These are phyloP conservation scores for Seriola quinqueradiata DNA, from an alignment of 2,113 vertebrate genomes.

Conservation along the genomic window DNA sequence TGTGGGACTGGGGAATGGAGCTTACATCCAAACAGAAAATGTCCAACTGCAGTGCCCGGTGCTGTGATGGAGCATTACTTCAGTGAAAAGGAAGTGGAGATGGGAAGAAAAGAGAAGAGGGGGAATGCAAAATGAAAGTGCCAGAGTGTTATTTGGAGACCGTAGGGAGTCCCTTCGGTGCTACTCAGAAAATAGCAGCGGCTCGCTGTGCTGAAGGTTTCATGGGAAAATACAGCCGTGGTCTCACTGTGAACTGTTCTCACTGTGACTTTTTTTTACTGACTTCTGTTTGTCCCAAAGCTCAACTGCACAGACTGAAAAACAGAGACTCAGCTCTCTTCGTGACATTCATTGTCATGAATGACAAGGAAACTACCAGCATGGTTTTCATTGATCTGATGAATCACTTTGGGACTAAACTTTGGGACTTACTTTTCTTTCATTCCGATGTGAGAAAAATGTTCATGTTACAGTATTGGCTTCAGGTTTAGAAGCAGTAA, in stretches of 20 bases:
- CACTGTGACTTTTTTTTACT: not conserved
- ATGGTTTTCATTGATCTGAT: not conserved
- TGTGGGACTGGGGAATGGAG: slow-evolving; percentile 9
- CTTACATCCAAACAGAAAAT: slow-evolving; percentile 34
- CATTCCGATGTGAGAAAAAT: not conserved
- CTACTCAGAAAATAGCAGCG: slow-evolving; percentile 38
- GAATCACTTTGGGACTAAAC: not conserved
- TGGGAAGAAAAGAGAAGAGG: not conserved
- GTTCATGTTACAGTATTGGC: not conserved
- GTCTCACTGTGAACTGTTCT: slow-evolving; percentile 10
- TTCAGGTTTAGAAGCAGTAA: not conserved
- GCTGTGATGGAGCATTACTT: not conserved
- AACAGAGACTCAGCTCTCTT: not conserved
- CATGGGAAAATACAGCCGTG: slow-evolving; percentile 67
- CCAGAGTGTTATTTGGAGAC: slow-evolving; percentile 53
- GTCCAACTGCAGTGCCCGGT: slow-evolving; percentile 6
- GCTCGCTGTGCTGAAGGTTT: slow-evolving; percentile 26
- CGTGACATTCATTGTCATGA: not conserved
- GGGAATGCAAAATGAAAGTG: slow-evolving; percentile 27
- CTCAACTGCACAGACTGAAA: not conserved
- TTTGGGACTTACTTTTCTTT: not conserved
- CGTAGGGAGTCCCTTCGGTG: slow-evolving; percentile 43
- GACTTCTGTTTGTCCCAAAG: slow-evolving; percentile 10
- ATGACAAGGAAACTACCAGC: not conserved
- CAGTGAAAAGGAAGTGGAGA: slow-evolving; percentile 9